These are phyloP conservation scores for Pongo abelii DNA, from an alignment of 2,113 vertebrate genomes.

Conservation along the genomic window DNA sequence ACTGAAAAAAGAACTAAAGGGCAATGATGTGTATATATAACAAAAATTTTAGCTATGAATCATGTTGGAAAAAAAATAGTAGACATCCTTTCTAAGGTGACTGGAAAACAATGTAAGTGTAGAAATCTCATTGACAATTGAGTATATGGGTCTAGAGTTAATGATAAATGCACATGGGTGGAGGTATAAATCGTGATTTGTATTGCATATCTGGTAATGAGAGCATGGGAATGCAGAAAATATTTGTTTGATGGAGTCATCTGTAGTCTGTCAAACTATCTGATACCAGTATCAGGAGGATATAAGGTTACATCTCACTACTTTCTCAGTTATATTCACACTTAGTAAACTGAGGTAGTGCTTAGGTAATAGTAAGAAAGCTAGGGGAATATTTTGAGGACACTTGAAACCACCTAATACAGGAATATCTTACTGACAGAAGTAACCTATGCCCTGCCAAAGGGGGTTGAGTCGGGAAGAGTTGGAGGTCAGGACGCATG, in stretches of 20 bases:
- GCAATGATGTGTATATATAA: too few species aligned
- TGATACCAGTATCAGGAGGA: neutral
- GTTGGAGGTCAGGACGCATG: neutral
- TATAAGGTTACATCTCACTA: neutral
- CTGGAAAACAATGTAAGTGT: neutral
- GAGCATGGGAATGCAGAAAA: neutral
- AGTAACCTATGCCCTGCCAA: neutral
- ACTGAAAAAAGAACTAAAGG: too few species aligned
- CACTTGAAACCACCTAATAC: neutral
- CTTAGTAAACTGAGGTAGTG: neutral
- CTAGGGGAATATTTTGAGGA: neutral
- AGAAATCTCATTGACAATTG: neutral
- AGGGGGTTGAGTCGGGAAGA: neutral
- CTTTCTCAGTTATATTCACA: neutral
- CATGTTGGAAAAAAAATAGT: neutral
- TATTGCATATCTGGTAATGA: neutral
- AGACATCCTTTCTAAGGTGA: neutral
- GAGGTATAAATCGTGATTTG: neutral
- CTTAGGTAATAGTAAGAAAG: neutral
- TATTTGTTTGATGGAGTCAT: neutral
- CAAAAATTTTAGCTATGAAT: too few species aligned
- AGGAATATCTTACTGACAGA: neutral
- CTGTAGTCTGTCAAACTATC: neutral
- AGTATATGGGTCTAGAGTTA: neutral
- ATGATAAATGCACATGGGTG: neutral